Base-by-base conservation (phyloP, 92 coral and sea anemone species). In the Montipora capitata region DNA sequence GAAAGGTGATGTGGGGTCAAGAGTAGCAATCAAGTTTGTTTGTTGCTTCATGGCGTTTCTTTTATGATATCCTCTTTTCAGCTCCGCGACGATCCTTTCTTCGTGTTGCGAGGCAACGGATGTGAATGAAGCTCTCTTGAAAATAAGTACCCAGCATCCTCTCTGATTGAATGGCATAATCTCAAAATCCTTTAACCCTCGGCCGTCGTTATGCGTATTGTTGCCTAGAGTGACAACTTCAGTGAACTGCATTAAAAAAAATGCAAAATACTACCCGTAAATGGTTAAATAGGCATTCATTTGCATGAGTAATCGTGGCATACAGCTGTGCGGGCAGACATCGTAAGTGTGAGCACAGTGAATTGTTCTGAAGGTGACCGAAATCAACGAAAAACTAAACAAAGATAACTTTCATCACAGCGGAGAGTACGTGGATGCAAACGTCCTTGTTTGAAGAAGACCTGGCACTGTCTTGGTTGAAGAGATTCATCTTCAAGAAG, bases 21-120 rank as follows among this genome's bases (percentile, higher is more conserved):
- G 85, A 40, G 68, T 10, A 41, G 77, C 77, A 52, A 81, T 81
- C 85, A 81, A 69, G 85, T 51, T 15, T 81, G 77, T 81, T 81
- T 81, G 40, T 52, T 68, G n/a, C 38, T 42, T 10, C n/a, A 38
- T 7, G 56, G 39, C 7, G 54, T 17, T 74, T 54, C 61, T 52
- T 16, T 11, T 13, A 40, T 13, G 40, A 14, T 2, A 15, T 17
- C 27, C 27, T 17, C 3, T 39, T 63, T 17, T 7, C 67, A 58
- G 11, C 64, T 3, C 2, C 11, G 67, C 38, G 7, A 15, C 67
- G 6, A 16, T 4, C 40, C 49, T 11, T 65, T 62, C 72, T 11
- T 14, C 57, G 42, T 40, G 70, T 41, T 9, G 18, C 67, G 42
- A 18, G 45, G 4, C 68, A 39, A 7, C 18, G 13, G 16, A 77